phyloP scores from a whole-genome alignment of 2,797 vertebrate genomes.

The Silurus lanzhouensis region DNA sequence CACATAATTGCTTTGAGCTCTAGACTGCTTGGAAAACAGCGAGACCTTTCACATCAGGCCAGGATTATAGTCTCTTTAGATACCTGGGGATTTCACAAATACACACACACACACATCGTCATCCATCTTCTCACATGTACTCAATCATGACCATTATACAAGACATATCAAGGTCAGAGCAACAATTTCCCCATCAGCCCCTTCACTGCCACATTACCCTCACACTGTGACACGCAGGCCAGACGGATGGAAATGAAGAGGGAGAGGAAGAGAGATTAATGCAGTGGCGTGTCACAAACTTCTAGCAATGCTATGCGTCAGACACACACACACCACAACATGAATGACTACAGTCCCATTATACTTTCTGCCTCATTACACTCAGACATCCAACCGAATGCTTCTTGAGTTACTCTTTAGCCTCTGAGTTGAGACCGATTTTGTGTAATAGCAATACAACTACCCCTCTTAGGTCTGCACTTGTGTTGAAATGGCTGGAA shows the following conservation, averaged over 20 bases:
- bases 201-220: constrained; percentile 25
- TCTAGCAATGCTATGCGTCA: constrained; percentile 5
- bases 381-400: constrained; percentile 1
- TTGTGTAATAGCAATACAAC: neutral
- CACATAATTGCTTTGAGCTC: constrained; percentile 31
- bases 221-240: constrained; percentile 7
- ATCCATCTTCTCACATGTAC: constrained; percentile 27
- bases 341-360: neutral
- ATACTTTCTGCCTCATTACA: constrained; percentile 27
- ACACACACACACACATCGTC: neutral
- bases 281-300: neutral
- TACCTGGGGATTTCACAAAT: neutral
- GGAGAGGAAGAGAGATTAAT: constrained; percentile 8
- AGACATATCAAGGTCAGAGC: constrained; percentile 51
- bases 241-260: constrained; percentile 21
- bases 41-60: constrained; percentile 14
- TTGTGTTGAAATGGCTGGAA: neutral
- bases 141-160: constrained; percentile 18
- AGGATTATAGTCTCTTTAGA: neutral
- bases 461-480: neutral
- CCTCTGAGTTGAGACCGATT: neutral
- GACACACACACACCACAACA: constrained; percentile 24
- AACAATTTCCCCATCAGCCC: constrained; percentile 50
- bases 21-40: neutral
- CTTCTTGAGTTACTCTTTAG: neutral